Evolutionary conservation across 2,797 vertebrate genomes (phyloP), one percentile per base, ranked within the genome.

Genomic region (Sarcoramphus papa): DNA sequence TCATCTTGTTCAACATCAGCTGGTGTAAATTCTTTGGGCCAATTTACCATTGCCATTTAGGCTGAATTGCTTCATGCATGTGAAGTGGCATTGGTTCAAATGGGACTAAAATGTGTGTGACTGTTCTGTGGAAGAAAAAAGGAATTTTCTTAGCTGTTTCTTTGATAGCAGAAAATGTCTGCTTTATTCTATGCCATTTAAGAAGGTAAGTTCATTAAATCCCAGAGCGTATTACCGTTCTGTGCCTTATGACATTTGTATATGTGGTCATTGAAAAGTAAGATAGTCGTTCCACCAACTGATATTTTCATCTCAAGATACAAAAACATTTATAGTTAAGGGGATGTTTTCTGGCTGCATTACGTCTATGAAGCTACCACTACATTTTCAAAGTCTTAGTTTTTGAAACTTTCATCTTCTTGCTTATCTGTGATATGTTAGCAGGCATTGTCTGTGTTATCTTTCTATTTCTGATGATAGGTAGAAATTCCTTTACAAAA

Each of bases 171-270:
- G 47, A 67, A 64, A 37, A 62, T 15, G 2, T 50, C 48, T 86
- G 25, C 4, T 65, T 85, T 87, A 54, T 70, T 73, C 48, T 53
- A 1, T 57, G 25, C 9, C 15, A 88, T 82, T 60, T 33, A 47
- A 67, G 48, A 67, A 47, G 14, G 8, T 10, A 56, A 78, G 2
- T 33, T 81, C 8, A 27, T 67, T 65, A 54, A 82, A 89, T 77
- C 51, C 18, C 30, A 40, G 41, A 84, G 12, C 1, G 0, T 62
- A 13, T 59, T 47, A 41, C 14, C 1, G 0, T 67, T 81, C 82
- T 74, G 17, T 80, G 12, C 40, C 31, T 92, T 65, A 68, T 1
- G 3, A 64, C 18, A 43, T 87, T 77, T 85, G 7, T 51, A 6
- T 45, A 10, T 33, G 22, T 68, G 12, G 11, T 54, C 19, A 43